Evolutionary conservation across 1,140 invertebrate species (phyloP).

Genomic region (Bombus waltoni): DNA sequence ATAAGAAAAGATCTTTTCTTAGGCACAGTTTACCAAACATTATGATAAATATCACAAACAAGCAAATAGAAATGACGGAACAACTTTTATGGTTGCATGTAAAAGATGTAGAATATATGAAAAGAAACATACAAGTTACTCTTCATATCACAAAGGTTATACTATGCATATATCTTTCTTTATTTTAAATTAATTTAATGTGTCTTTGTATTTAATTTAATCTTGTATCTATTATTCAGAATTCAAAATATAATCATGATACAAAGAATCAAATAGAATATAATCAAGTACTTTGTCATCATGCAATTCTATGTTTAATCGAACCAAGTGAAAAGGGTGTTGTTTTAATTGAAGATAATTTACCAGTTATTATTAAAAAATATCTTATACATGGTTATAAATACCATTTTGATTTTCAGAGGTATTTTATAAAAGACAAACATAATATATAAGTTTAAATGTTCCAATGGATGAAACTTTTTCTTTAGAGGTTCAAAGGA

Average conservation of each 20-base stretch:
- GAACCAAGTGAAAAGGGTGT: conserved; percentile 70
- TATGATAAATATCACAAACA: conserved; percentile 36
- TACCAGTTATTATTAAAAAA: conserved; percentile 49
- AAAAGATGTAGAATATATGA: conserved; percentile 59
- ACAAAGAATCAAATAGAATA: neutral
- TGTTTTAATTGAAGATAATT: conserved; percentile 65
- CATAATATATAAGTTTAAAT: neutral
- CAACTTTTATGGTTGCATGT: conserved; percentile 57
- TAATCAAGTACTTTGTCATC: conserved; percentile 53
- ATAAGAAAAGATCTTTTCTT: neutral
- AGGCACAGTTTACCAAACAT: conserved; percentile 8
- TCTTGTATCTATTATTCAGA: conserved; percentile 8
- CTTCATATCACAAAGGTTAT: conserved; percentile 67
- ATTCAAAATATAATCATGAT: neutral
- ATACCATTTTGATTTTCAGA: conserved; percentile 63
- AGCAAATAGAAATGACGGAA: conserved; percentile 55
- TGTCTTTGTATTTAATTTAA: neutral
- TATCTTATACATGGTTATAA: conserved; percentile 59
- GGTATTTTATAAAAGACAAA: conserved; percentile 48
- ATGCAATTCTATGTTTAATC: conserved; percentile 70
- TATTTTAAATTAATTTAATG: conserved; percentile 17
- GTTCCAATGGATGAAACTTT: neutral
- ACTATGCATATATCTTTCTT: neutral
- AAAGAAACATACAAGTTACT: conserved; percentile 62
- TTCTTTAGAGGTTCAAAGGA: conserved; percentile 50